Percentiles rank a stretch among this genome's conserved stretches.
Evolutionary conservation across 2,888 invertebrate genomes (phyloP).

Genomic region (Litoditis marina): DNA sequence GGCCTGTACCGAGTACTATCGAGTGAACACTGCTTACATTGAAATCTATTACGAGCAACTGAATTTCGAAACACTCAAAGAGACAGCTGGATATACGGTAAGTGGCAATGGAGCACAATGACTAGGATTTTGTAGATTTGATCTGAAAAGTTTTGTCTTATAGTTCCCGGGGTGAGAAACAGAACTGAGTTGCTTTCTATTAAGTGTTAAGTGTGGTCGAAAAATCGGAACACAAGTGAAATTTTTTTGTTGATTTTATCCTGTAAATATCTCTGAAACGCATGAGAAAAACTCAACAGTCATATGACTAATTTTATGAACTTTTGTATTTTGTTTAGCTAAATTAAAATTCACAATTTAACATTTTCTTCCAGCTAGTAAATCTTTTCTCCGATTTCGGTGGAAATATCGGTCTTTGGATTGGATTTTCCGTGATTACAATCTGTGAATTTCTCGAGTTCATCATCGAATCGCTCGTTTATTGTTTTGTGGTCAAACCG

Average conservation of each 20-base stretch:
- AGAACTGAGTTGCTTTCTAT: background rate
- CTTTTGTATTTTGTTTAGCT: too few species aligned
- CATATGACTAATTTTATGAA: too few species aligned
- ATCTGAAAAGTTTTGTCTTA: too few species aligned
- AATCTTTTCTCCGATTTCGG: slow-evolving; percentile 62
- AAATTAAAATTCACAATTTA: too few species aligned
- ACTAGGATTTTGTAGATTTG: too few species aligned
- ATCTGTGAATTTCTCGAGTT: slow-evolving; percentile 42
- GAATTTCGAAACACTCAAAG: slow-evolving; percentile 60
- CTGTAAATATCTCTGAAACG: too few species aligned
- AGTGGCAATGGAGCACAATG: slow-evolving; percentile 7
- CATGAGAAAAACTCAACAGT: too few species aligned
- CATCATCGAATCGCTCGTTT: slow-evolving; percentile 18
- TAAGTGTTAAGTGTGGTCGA: too few species aligned
- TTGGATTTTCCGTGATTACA: slow-evolving; percentile 60
- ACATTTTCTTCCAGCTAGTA: too few species aligned
- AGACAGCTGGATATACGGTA: slow-evolving; percentile 61
- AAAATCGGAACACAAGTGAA: too few species aligned
- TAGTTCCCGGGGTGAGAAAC: too few species aligned
- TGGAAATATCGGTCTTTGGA: slow-evolving; percentile 62
- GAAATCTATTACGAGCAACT: slow-evolving; percentile 63
- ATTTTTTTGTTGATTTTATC: too few species aligned
- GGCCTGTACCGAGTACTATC: slow-evolving; percentile 59
- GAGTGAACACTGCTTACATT: slow-evolving; percentile 58
- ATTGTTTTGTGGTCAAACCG: slow-evolving; percentile 10